phyloP scores from a whole-genome alignment of 2,888 invertebrate genomes.

The Drosophila setosimentum region DNA sequence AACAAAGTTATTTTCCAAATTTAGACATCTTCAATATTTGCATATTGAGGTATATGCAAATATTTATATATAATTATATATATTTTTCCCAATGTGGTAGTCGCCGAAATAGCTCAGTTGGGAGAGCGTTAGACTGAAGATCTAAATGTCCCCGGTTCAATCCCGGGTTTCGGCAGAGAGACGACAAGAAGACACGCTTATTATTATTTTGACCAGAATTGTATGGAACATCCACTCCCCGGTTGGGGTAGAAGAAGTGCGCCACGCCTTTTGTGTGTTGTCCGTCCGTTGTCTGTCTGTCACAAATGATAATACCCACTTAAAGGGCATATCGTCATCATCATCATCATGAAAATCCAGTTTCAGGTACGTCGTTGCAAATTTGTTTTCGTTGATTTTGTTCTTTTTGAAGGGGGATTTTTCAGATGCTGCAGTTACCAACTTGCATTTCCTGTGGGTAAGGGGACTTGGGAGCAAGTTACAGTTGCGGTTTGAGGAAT shows the following conservation, averaged over 20 bases:
- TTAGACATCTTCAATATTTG: neutral
- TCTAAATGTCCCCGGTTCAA: conserved; percentile 91
- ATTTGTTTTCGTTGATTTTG: neutral
- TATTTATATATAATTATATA: neutral
- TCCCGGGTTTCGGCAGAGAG: conserved; percentile 89
- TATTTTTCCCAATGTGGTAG: neutral
- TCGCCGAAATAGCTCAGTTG: conserved; percentile 92
- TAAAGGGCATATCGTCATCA: neutral
- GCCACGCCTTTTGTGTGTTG: neutral
- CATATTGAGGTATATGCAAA: neutral
- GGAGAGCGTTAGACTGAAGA: conserved; percentile 92
- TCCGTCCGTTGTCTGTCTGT: neutral
- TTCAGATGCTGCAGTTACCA: conserved; percentile 1
- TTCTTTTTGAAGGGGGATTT: conserved; percentile 2
- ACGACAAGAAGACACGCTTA: neutral
- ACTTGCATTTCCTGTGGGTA: neutral
- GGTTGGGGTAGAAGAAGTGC: neutral
- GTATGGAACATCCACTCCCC: neutral
- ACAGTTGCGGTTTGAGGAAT: neutral
- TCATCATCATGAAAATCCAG: conserved; percentile 2
- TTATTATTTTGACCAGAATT: neutral
- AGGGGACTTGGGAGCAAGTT: neutral
- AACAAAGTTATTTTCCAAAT: neutral
- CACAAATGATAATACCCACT: conserved; percentile 5
- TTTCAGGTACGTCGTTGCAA: neutral